These are phyloP conservation scores for Clistopyga incitator DNA, from an alignment of 2,888 invertebrate species.

Conservation along the genomic window DNA sequence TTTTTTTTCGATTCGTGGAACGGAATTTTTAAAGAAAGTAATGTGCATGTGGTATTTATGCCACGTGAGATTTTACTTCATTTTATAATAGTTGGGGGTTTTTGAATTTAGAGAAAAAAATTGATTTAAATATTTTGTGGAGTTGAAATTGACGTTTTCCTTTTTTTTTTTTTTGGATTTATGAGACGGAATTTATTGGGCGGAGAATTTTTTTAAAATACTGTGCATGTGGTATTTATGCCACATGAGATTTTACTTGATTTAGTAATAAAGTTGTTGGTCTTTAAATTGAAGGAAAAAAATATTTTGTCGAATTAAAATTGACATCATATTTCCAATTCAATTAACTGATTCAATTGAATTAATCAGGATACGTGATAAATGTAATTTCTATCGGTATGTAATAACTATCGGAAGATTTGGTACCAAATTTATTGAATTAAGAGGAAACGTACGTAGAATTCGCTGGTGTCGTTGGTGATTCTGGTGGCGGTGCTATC, in stretches of 20 bases:
- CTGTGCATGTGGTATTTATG: background rate
- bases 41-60: background rate
- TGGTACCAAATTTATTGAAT: background rate
- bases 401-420: background rate
- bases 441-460: background rate
- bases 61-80: background rate
- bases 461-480: constrained; percentile 6
- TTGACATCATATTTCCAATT: no score
- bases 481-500: constrained; percentile 68
- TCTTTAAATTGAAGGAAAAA: no score
- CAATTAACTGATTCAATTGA: no score
- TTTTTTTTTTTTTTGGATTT: constrained; percentile 1
- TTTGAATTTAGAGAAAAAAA: no score
- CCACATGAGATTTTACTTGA: background rate
- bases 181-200: background rate
- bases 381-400: no score
- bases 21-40: background rate
- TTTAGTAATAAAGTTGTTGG: no score
- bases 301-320: no score
- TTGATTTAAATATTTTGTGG: no score
- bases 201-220: background rate
- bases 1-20: background rate
- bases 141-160: constrained; percentile 14
- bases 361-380: no score
- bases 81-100: no score